phyloP scores from a whole-genome alignment of 2,888 invertebrate species.

The Drosophila anceps region DNA sequence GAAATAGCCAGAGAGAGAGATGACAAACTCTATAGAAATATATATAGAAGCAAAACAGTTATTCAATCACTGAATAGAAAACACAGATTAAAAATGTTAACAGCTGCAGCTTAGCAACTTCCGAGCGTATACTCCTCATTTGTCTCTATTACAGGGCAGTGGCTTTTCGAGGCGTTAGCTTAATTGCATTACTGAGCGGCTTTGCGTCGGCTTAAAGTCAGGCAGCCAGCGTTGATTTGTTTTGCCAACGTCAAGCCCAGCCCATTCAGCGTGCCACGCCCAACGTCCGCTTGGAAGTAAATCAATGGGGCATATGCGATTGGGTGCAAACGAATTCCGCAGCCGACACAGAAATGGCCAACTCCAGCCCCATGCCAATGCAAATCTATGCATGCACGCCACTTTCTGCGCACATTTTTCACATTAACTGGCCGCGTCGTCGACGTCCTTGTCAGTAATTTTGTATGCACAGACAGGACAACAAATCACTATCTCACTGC shows the following conservation, averaged over 20 bases:
- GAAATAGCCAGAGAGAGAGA: background rate
- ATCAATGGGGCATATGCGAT: constrained; percentile 65
- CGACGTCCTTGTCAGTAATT: constrained; percentile 69
- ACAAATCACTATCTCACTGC: constrained; percentile 69
- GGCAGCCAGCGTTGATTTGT: constrained; percentile 64
- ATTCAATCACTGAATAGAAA: background rate
- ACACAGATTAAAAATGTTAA: background rate
- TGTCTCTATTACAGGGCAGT: constrained; percentile 23
- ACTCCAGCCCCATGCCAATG: constrained; percentile 23
- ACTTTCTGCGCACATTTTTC: constrained; percentile 75
- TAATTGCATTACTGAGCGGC: constrained; percentile 76
- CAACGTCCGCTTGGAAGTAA: constrained; percentile 49
- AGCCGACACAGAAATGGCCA: constrained; percentile 11
- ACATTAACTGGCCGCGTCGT: constrained; percentile 68
- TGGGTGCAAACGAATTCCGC: constrained; percentile 51
- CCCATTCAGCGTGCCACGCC: constrained; percentile 14
- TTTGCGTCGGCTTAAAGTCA: constrained; percentile 77
- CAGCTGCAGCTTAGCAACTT: background rate
- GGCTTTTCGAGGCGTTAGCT: constrained; percentile 42
- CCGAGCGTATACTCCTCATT: background rate
- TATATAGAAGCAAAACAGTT: background rate
- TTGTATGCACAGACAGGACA: constrained; percentile 76
- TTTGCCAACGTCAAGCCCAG: constrained; percentile 39
- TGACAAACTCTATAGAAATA: background rate
- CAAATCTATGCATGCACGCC: constrained; percentile 68